Base-by-base conservation (phyloP, 2,797 vertebrate genomes). In the Momotus momota region DNA sequence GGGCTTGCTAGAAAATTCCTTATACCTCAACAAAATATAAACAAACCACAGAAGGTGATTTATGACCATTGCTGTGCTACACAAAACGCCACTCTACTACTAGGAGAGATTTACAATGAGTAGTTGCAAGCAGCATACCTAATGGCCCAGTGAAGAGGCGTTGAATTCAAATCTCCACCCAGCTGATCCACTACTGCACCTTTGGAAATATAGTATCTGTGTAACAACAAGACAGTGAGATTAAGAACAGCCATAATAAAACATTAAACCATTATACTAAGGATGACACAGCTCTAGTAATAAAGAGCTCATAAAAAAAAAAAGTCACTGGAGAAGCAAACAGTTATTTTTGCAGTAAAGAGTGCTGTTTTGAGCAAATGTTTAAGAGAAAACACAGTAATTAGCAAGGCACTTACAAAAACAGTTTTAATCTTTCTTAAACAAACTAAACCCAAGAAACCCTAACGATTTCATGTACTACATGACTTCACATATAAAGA, bases 131-230 rank as follows among this genome's bases (percentile, higher is more conserved):
- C 69, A 84, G 23, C 89, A 95, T 97, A 99, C 99, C 99, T 99
- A 93, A 99, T 98, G 38, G 99, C 99, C 99, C 99, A 99, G 92
- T 99, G 99, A 91, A 99, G 99, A n/a, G 99, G 99, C 19, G 99
- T 99, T 20, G 99, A 99, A 97, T 99, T 99, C 95, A 99, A 97
- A 93, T 99, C 99, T 88, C 99, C 99, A 75, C 99, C 99, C 0
- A 99, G 97, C 97, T 99, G 99, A 98, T 99, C 99, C 69, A 99
- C 97, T 29, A 98, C 88, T 0, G 99, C 99, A 57, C 99, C 99
- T 98, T 99, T 99, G 80, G 99, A 99, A 94, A 99, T 98, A 83
- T 98, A 99, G 64, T 99, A 99, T 66, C 99, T 99, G 97, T 75
- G 31, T 72, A 80, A 94, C 51, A 93, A 51, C 17, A 93, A 73